Evolutionary conservation across 2,888 invertebrate species (phyloP), one percentile per base, ranked within the genome.

Genomic region (Stenolophus ochropezus): DNA sequence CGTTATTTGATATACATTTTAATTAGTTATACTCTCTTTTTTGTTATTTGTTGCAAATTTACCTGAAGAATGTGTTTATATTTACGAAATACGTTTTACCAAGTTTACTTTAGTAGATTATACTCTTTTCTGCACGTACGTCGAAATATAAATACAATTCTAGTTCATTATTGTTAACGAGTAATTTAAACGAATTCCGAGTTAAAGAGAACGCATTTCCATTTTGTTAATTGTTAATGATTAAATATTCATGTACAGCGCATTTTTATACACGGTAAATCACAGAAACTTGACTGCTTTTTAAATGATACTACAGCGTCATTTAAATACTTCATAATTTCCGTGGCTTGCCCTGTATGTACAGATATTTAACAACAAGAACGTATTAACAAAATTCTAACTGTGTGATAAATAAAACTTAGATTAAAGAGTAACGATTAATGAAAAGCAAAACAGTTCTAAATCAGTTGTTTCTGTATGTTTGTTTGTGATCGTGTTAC

Each of bases 401-500:
- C 80, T 80, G 80, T 80, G 80, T 80, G 80, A 80, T 80, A 73
- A 80, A 79, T 51, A 71, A 79, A 79, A 73, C 71, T 80, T 80
- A 80, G 73, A 80, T 75, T 53, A 73, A 73, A 80, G 27, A 71
- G 65, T 49, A 69, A 69, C 71, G 56, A 80, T 71, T 79, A 69
- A 53, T 58, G 76, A 49, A 78, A 80, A 80, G 51, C 33, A 79
- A 58, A 77, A 78, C 51, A 78, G 75, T 75, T 75, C 75, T 75
- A 75, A 75, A 75, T 53, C 47, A 53, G 25, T 80, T 80, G 80
- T 80, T 80, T 80, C 42, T 56, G 51, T 80, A 58, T 80, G 80
- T 80, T 51, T 78, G 78, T 78, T 80, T 80, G 80, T 80, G 73
- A 71, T 80, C 80, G 80, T 80, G 71, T 78, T 80, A 73, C 61